Conservation (phyloP, 2,797 vertebrate species). For the Apogon hyalosoma region DNA sequence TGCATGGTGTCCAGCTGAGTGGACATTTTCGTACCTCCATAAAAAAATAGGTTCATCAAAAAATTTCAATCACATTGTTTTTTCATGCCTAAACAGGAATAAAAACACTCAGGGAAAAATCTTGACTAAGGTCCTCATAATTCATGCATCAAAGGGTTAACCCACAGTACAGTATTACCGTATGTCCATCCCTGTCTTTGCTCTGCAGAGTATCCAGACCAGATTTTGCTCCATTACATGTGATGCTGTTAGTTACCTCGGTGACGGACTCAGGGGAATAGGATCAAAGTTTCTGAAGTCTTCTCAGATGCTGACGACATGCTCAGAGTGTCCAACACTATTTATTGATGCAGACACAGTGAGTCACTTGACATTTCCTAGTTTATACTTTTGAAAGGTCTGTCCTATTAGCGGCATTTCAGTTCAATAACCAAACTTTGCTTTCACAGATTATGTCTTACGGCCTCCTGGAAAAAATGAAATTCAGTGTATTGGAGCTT, state of each 20-base stretch:
- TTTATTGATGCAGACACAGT: slow-evolving; percentile 98
- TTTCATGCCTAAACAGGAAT: no score
- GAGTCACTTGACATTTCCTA: slow-evolving; percentile 71
- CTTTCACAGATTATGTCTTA: slow-evolving; percentile 90
- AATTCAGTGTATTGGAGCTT: slow-evolving; percentile 97
- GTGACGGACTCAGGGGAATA: slow-evolving; percentile 92
- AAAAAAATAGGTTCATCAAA: no score
- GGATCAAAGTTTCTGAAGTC: slow-evolving; percentile 95
- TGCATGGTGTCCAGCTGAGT: no score
- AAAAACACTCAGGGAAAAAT: no score
- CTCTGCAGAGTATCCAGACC: slow-evolving; percentile 92
- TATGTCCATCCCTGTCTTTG: slow-evolving; percentile 14
- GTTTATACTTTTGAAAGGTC: not conserved
- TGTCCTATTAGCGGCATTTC: not conserved
- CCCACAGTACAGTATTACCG: slow-evolving; percentile 3
- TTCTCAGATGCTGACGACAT: slow-evolving; percentile 94
- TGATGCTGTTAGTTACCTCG: slow-evolving; percentile 93
- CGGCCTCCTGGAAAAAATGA: slow-evolving; percentile 96
- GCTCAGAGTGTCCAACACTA: slow-evolving; percentile 94
- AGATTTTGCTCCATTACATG: slow-evolving; percentile 96
- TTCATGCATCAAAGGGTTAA: no score
- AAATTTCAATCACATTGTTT: no score
- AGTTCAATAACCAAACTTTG: slow-evolving; percentile 6
- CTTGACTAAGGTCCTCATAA: no score
- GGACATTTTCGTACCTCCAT: no score